These are phyloP conservation scores for Aphodius granarius DNA, from an alignment of 2,888 invertebrate species.

Conservation along the genomic window DNA sequence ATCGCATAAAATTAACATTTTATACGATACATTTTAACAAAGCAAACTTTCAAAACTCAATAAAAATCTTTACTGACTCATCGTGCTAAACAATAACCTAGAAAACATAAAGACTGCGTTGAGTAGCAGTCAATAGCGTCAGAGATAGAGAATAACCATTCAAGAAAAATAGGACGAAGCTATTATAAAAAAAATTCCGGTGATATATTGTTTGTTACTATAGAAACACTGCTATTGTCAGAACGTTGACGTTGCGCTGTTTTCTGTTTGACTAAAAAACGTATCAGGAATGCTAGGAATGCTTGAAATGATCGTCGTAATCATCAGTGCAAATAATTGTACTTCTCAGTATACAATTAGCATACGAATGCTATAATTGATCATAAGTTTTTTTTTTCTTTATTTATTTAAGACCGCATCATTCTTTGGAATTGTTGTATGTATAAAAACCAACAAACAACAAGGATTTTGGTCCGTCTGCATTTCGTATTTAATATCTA, in stretches of 20 bases:
- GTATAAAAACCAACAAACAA: background rate
- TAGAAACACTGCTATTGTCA: background rate
- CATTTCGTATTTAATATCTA: background rate
- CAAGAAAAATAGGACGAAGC: too few species aligned
- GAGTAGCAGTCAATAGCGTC: too few species aligned
- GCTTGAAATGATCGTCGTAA: background rate
- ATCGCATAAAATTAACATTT: too few species aligned
- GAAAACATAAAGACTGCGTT: too few species aligned
- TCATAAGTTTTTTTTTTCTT: background rate
- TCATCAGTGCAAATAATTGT: background rate
- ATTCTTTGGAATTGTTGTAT: background rate
- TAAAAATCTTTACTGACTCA: too few species aligned
- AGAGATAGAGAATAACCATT: too few species aligned
- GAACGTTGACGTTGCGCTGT: background rate
- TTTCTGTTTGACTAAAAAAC: background rate
- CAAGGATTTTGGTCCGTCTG: background rate
- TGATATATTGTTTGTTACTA: background rate
- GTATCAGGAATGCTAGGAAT: background rate
- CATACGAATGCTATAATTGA: background rate
- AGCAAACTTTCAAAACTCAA: too few species aligned
- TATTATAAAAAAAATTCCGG: too few species aligned
- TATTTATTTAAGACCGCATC: background rate
- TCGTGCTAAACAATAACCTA: too few species aligned
- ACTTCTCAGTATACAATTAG: background rate
- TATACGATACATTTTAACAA: too few species aligned